Base-by-base conservation (phyloP, 2,888 invertebrate genomes). In the Empis livida region DNA sequence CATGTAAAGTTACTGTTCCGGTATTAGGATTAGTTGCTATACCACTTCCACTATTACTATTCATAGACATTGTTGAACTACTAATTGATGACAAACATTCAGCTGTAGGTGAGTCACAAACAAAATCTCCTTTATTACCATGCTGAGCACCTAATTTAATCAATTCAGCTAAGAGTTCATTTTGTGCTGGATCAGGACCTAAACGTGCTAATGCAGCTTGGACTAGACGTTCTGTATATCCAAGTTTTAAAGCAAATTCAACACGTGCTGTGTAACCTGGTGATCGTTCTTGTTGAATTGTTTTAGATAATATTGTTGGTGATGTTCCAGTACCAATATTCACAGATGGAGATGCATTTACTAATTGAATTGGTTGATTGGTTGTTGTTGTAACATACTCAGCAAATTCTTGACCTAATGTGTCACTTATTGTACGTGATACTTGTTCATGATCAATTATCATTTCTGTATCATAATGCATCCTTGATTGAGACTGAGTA, bases 201-300 rank as follows among this genome's bases (percentile, higher is more conserved):
- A 94, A 70, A 57, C 88, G 84, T 55, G 81, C 79, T 39, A 95
- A 66, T 0, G 90, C 94, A 1, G 81, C 79, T 56, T 85, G 82
- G 8, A 94, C 86, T 52, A 90, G 76, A 41, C 79, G 76, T 63
- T 94, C 93, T 0, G 89, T 85, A 68, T 94, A 96, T 39, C 95
- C 95, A 54, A 95, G 72, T 68, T 92, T 93, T 46, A 92, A 74
- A 1, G 90, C 93, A 65, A 93, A 94, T 68, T 94, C 92, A 52
- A 92, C 82, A 60, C 86, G 77, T 44, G 78, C 75, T 58, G 71
- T 72, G 59, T 75, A 74, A 27, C 54, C 52, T 10, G 54, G 54
- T 11, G 54, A 51, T 30, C 52, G 48, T 41, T 56, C 54, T 31
- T 46, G 45, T 20, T 23, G 41, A 10, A 23, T 43, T 20, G 32